These are phyloP conservation scores for Notodonta ziczac DNA, from an alignment of 2,888 invertebrate genomes.

Conservation along the genomic window DNA sequence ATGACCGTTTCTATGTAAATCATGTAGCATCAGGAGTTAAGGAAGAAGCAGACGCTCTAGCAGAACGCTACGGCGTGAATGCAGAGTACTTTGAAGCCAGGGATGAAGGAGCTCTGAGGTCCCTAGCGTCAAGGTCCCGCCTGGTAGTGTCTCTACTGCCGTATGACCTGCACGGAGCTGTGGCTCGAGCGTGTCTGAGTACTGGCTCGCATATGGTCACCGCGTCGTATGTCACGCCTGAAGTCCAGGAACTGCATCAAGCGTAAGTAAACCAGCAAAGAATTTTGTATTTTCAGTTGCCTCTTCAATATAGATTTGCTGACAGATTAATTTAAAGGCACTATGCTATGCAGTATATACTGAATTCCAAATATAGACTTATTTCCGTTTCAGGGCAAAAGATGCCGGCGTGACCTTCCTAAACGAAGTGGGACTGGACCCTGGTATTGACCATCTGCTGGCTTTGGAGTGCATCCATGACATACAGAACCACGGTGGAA, in stretches of 20 bases:
- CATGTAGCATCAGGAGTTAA: conserved; percentile 90
- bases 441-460: conserved; percentile 98
- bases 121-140: conserved; percentile 89
- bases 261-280: conserved; percentile 77
- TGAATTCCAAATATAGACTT: neutral
- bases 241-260: conserved; percentile 91
- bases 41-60: conserved; percentile 94
- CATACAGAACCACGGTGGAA: conserved; percentile 94
- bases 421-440: conserved; percentile 99
- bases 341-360: neutral
- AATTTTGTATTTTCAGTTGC: neutral
- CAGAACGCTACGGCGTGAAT: conserved; percentile 90
- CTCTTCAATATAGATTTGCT: too few species aligned
- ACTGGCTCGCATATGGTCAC: conserved; percentile 97
- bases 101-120: conserved; percentile 88
- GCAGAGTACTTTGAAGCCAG: conserved; percentile 93
- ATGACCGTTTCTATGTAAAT: neutral
- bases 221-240: conserved; percentile 96
- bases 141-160: conserved; percentile 95
- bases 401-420: conserved; percentile 96
- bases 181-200: conserved; percentile 94
- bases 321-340: too few species aligned
- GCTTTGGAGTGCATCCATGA: conserved; percentile 99
- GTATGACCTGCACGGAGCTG: conserved; percentile 93
- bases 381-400: conserved; percentile 86